Base-by-base conservation (phyloP, 2,113 vertebrate genomes). In the Spermophilus dauricus region DNA sequence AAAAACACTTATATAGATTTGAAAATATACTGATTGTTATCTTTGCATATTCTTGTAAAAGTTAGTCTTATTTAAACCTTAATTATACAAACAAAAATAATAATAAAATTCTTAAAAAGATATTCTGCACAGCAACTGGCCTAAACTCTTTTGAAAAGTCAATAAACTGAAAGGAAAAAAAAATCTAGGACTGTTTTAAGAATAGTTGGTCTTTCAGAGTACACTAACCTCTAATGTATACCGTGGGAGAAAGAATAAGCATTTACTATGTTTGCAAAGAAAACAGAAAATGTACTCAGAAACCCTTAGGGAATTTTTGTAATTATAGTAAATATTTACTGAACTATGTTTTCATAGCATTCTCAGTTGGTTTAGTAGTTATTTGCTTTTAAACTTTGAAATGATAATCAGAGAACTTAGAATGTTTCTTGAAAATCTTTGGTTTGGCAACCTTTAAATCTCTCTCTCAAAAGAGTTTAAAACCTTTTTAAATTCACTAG, bases 321-420 rank as follows among this genome's bases (percentile, higher is more conserved):
- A 89, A 92, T 86, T 73, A 81, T 8, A 88, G 45, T 42, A 95
- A 96, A 73, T 61, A 83, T 51, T 77, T 82, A 39, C 30, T 22
- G 42, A 78, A 86, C n/a, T 86, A 37, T 95, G 45, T 70, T 96
- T 88, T 85, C 61, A 30, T 75, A 94, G 69, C 14, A 69, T 75
- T 37, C 28, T 89, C 32, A 88, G 77, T 78, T 84, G 28, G 14
- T 78, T 95, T 96, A 75, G 26, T 10, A 90, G 45, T 24, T 80
- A 85, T 89, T 85, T 96, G 7, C 37, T 91, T 93, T 95, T 91
- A 88, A 97, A 88, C 20, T 70, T 84, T 13, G n/a, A 93, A 16
- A 85, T 75, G 56, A 86, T 67, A 75, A 81, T 58, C 48, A 88
- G 20, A 92, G 10, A 28, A 42, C 70, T 80, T 76, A 75, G 4